phyloP scores from a whole-genome alignment of 2,888 invertebrate species.

The Andrena dorsata region DNA sequence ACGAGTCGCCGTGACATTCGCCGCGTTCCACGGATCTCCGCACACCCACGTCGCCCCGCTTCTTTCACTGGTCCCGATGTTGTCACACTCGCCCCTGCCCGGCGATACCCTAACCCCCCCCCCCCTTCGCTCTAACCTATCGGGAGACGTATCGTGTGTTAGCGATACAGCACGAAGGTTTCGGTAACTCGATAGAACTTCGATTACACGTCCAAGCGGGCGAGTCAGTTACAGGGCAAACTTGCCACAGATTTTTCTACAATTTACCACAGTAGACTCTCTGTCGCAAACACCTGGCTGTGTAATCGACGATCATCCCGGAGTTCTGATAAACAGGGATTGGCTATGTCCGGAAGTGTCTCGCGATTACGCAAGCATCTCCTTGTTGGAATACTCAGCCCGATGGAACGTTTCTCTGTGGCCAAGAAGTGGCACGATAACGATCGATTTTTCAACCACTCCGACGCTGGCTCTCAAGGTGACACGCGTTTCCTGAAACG shows the following conservation, averaged over 20 bases:
- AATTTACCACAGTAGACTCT: too few species aligned
- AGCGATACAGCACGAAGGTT: slow-evolving; percentile 5
- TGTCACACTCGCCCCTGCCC: not conserved
- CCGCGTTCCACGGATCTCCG: slow-evolving; percentile 25
- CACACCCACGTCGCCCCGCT: slow-evolving; percentile 13
- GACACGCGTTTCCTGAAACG: not conserved
- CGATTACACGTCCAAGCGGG: too few species aligned
- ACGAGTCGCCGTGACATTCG: slow-evolving; percentile 25
- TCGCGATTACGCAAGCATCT: not conserved
- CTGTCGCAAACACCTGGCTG: too few species aligned
- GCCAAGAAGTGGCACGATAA: not conserved
- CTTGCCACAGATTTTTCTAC: too few species aligned
- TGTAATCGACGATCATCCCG: too few species aligned
- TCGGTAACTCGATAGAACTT: too few species aligned
- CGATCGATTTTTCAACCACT: not conserved
- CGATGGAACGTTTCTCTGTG: not conserved
- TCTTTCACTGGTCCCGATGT: not conserved
- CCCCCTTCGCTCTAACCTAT: not conserved
- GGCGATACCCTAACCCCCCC: slow-evolving; percentile 14
- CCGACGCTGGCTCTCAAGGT: not conserved
- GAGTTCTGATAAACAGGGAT: too few species aligned
- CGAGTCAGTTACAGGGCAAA: too few species aligned
- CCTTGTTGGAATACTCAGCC: not conserved
- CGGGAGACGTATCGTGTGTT: too few species aligned
- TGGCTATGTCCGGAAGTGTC: too few species aligned